Evolutionary conservation across 2,888 invertebrate species (phyloP), one percentile per base, ranked within the genome.

Genomic region (Drosophila niveifrons): DNA sequence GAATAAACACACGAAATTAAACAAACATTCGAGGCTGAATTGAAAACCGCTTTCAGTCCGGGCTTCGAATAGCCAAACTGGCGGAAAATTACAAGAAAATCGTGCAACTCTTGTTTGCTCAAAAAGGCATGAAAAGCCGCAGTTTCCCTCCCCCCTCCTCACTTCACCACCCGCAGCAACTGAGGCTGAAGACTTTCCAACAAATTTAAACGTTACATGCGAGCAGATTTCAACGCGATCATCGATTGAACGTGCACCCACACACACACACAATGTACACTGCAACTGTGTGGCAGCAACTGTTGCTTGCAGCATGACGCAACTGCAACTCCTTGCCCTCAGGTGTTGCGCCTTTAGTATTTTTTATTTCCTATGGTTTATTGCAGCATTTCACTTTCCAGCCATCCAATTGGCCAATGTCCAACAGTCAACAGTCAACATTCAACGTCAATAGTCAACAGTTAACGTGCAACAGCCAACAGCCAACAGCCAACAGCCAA

Each of bases 61-160:
- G 39, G 68, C 51, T 15, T 15, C n/a, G 13, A 41, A 74, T 69
- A 81, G 63, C 72, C 70, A 80, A 80, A 71, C 83, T 86, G 72
- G 80, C 74, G 89, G 90, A 90, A 91, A 90, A 90, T 90, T 90
- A 90, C 90, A 90, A 90, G 91, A 90, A 91, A 90, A 91, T 90
- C 90, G 90, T 90, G 90, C 90, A 90, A 82, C 73, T 87, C 89
- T 87, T 78, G 85, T 89, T 87, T 75, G 80, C 88, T 83, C 75
- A 68, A 73, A 72, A 63, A 55, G 83, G 77, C 85, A 75, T 78
- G 79, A 87, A 83, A 88, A 76, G 48, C 72, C 23, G 61, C 55
- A 23, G 23, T 23, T 23, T 23, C 29, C 43, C 68, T 8, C 23
- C 39, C 8, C 4, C 31, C 11, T 34, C n/a, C 13, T 28, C 47